phyloP scores from a whole-genome alignment of 2,113 vertebrate genomes.

The Amblyopsis rosae region DNA sequence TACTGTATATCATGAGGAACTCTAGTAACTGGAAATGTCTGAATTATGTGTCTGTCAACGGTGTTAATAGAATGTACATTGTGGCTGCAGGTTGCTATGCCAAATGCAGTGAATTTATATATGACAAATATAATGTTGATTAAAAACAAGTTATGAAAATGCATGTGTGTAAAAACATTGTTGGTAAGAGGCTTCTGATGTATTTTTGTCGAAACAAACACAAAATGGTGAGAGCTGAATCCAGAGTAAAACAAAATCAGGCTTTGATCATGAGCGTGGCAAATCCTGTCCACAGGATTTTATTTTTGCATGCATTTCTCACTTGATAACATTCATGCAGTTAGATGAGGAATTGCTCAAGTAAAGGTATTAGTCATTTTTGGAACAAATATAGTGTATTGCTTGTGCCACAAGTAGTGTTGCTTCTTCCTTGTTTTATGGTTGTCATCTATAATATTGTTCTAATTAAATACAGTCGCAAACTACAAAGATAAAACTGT shows the following conservation, averaged over 20 bases:
- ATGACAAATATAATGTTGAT: constrained; percentile 37
- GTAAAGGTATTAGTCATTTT: constrained; percentile 79
- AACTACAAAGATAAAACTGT: constrained; percentile 60
- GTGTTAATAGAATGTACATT: background rate
- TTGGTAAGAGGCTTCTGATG: constrained; percentile 48
- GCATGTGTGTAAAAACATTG: constrained; percentile 45
- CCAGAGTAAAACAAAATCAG: constrained; percentile 80
- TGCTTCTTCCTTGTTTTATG: constrained; percentile 48
- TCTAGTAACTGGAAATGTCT: background rate
- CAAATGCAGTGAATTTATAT: constrained; percentile 24
- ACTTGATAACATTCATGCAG: constrained; percentile 84
- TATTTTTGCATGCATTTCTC: constrained; percentile 84
- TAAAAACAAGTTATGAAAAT: constrained; percentile 58
- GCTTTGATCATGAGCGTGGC: constrained; percentile 84
- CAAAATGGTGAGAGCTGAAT: constrained; percentile 77
- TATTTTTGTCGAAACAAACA: constrained; percentile 73
- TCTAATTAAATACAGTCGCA: constrained; percentile 57
- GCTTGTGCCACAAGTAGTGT: constrained; percentile 53
- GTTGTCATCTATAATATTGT: constrained; percentile 64
- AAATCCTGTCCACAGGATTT: constrained; percentile 85
- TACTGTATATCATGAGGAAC: no score
- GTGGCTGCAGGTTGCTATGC: no score
- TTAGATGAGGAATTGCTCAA: constrained; percentile 82
- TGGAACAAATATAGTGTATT: constrained; percentile 74
- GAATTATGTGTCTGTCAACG: background rate